Base-by-base conservation (phyloP, 2,113 vertebrate species). In the Triplophysa rosa region DNA sequence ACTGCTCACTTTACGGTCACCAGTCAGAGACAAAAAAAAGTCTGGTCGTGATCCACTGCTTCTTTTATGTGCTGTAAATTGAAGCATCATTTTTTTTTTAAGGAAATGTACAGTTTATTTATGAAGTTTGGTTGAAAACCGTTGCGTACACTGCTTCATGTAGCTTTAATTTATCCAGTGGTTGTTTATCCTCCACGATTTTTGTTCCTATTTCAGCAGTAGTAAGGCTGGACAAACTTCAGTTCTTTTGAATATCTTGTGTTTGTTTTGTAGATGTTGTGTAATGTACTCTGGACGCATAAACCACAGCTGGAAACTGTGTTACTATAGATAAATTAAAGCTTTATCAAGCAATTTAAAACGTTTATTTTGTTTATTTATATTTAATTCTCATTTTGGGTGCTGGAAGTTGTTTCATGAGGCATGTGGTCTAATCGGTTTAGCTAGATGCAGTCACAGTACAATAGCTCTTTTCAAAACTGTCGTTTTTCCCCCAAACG, bases 41-140 rank as follows among this genome's bases (percentile, higher is more conserved):
- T 95, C 94, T 94, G 82, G 92, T 95, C 88, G 89, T 95, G 94
- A 95, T 88, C 94, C 94, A 94, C 84, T 10, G 54, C 52, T 56
- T 40, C 19, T 77, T 79, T 83, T 78, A 21, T 77, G 72, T 91
- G 83, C 90, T 85, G 66, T 79, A 70, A 63, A 58, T 70, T 21
- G 47, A 70, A 49, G 21, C 54, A 40, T 10, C 8, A 59, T 65
- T 74, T 66, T 83, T 66, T 83, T 85, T 82, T 61, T n/a, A 47
- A 76, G 56, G 56, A 63, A 10, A 26, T 82, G 83, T 83, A 80
- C 77, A 82, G 84, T 80, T 24, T 87, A 87, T 87, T 88, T 70
- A 86, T 88, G 89, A 92, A 92, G 90, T 93, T 93, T 91, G 90
- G 85, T 92, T 90, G 90, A 92, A 79, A 91, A 54, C 86, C 89